Percentiles rank a stretch among this genome's conserved stretches.
Conservation (phyloP, 2,113 vertebrate species). For the Indicator indicator region DNA sequence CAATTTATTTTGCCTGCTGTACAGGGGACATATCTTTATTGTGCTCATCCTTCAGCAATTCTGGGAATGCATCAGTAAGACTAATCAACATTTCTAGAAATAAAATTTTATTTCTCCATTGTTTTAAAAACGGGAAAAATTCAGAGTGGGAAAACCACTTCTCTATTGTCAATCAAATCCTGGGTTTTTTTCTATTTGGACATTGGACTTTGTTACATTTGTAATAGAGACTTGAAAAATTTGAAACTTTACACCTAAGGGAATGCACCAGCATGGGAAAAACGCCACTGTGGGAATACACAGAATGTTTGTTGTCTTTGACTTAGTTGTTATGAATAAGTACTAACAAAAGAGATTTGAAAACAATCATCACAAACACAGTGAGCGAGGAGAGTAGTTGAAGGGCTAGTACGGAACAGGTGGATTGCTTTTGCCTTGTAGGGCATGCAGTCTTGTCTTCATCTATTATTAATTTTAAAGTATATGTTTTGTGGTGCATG, state of each 20-base stretch:
- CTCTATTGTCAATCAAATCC: neutral
- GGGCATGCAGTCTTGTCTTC: neutral
- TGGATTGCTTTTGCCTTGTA: neutral
- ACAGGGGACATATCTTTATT: neutral
- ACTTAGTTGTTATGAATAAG: neutral
- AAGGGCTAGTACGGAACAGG: neutral
- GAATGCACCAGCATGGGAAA: neutral
- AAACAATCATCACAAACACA: neutral
- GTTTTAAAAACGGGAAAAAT: neutral
- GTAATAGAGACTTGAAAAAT: neutral
- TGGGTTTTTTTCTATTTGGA: neutral
- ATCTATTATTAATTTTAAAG: constrained; percentile 26
- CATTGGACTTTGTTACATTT: neutral
- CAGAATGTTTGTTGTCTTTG: neutral
- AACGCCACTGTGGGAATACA: neutral
- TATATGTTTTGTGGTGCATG: neutral
- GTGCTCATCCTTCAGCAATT: neutral
- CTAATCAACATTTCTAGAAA: neutral
- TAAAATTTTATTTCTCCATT: neutral
- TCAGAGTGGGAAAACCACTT: neutral
- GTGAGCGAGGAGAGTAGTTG: neutral
- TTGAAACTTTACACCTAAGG: neutral
- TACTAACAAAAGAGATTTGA: neutral
- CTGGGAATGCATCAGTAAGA: neutral
- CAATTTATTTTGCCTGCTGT: neutral